Evolutionary conservation across 2,888 invertebrate genomes (phyloP), one percentile per base, ranked within the genome.

Genomic region (Bursaphelenchus okinawaensis): DNA sequence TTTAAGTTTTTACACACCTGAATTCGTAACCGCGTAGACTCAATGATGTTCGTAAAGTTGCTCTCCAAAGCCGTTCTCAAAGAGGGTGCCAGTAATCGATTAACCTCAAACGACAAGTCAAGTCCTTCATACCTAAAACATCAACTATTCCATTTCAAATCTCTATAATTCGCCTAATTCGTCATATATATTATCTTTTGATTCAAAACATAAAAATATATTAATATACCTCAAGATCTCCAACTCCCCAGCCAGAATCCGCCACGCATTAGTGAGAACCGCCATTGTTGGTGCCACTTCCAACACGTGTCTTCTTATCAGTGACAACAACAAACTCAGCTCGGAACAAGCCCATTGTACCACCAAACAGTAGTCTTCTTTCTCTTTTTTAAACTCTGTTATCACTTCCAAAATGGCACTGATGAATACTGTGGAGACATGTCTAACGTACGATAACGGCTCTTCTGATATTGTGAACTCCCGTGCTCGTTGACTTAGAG

Each of bases 21-120:
- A 23, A 84, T 83, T 52, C 86, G 87, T 64, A 89, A 85, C 83
- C 90, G 90, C 75, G 91, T 88, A 0, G 90, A 89, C 82, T 93
- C 92, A 20, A 90, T 86, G 73, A 90, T 87, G 83, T 91, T 91
- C 72, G 91, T 90, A 74, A 89, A 88, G 55, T 90, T 88, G 76
- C 91, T 91, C 74, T 87, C 87, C 66, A 93, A 85, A 23, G 90
- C 88, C 84, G 89, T 88, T 52, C 88, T 88, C 58, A 92, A 86
- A 0, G 91, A 90, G 12, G 88, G 87, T 69, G 91, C 87, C 66
- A 96, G 85, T 69, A 91, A 88, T 24, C 91, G 90, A 82, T 94
- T 91, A 76, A 96, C 87, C 83, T 92, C 91, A 84, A 93, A 95
- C 71, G 90, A 89, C 66, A 96, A 86, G 85, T 96, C 95, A 76